Percentiles rank a stretch among this genome's conserved stretches.
phyloP scores from a whole-genome alignment of 1,140 invertebrate species.

The Diabrotica virgifera region DNA sequence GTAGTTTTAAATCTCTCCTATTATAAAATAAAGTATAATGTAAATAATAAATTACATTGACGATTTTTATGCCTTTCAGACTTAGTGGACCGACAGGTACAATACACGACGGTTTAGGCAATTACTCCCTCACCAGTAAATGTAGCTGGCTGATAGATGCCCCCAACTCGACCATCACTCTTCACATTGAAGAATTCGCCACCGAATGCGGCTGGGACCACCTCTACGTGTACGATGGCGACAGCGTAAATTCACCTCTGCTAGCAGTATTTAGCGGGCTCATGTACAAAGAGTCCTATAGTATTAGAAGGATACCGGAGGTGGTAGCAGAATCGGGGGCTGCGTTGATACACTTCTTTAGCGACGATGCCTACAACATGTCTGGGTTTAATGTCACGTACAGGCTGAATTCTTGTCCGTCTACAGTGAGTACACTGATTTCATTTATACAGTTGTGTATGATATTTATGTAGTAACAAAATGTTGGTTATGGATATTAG shows the following conservation, averaged over 20 bases:
- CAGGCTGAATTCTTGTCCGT: conserved; percentile 71
- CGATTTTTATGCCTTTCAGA: conserved; percentile 51
- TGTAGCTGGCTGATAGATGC: conserved; percentile 94
- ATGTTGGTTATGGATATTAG: no score
- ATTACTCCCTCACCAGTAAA: conserved; percentile 91
- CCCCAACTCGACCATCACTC: conserved; percentile 63
- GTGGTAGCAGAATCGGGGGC: conserved; percentile 79
- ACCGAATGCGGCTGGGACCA: conserved; percentile 99
- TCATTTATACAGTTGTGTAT: no score
- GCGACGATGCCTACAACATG: conserved; percentile 96
- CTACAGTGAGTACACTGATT: conserved; percentile 48
- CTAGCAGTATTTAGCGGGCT: conserved; percentile 90
- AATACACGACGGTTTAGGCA: conserved; percentile 89
- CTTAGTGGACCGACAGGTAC: conserved; percentile 71
- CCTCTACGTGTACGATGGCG: conserved; percentile 95
- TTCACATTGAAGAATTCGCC: conserved; percentile 87
- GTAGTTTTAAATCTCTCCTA: no score
- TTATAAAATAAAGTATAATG: neutral
- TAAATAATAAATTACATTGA: neutral
- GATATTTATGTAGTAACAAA: no score
- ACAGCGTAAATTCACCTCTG: conserved; percentile 85
- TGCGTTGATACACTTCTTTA: conserved; percentile 93
- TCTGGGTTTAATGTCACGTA: conserved; percentile 95
- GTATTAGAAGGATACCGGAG: conserved; percentile 76
- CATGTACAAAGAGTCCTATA: conserved; percentile 75